These are phyloP conservation scores for Beris chalybata DNA, from an alignment of 2,888 invertebrate species.

Conservation along the genomic window DNA sequence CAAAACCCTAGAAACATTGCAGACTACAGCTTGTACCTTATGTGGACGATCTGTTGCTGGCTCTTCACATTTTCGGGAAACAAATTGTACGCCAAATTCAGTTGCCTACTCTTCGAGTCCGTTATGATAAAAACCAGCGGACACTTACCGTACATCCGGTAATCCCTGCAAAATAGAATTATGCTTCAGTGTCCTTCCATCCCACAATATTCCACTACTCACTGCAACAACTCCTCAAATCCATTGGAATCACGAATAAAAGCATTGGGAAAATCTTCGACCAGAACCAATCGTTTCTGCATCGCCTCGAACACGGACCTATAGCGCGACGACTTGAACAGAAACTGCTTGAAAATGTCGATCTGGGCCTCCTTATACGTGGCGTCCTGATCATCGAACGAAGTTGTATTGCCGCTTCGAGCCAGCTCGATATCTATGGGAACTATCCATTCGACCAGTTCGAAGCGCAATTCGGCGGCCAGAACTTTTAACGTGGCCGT, in stretches of 20 bases:
- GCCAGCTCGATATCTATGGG: conserved; percentile 71
- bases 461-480: conserved; percentile 61
- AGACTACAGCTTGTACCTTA: conserved; percentile 61
- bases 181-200: neutral
- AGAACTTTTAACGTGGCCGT: conserved; percentile 71
- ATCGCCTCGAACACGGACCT: conserved; percentile 61
- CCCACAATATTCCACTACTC: conserved; percentile 48
- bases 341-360: conserved; percentile 73
- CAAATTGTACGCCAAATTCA: conserved; percentile 63
- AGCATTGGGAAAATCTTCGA: conserved; percentile 83
- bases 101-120: conserved; percentile 64
- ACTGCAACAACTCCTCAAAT: conserved; percentile 72
- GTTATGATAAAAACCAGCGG: conserved; percentile 73
- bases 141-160: conserved; percentile 61
- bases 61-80: conserved; percentile 67
- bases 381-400: conserved; percentile 43
- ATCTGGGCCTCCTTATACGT: conserved; percentile 62
- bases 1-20: neutral
- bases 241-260: conserved; percentile 67
- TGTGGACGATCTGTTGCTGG: conserved; percentile 66
- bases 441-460: conserved; percentile 76
- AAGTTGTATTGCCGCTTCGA: conserved; percentile 29
- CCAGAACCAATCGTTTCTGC: conserved; percentile 65
- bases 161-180: conserved; percentile 28
- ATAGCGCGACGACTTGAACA: conserved; percentile 78